Conservation (phyloP, 2,113 vertebrate species). For the Odontophorus gujanensis region DNA sequence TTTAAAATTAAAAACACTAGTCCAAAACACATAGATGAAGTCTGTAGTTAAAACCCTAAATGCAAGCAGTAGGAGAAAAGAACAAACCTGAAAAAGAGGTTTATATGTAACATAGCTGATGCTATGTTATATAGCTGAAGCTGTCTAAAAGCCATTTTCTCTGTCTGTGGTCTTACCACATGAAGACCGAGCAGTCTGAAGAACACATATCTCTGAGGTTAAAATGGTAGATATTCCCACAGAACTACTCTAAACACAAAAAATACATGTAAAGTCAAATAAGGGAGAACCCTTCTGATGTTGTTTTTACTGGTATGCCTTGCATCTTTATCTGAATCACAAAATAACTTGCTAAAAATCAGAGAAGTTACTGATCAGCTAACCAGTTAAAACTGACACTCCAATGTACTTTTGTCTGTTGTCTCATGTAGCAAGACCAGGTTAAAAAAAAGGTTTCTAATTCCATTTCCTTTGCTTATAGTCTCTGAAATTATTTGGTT, state of each 20-base stretch:
- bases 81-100: background rate
- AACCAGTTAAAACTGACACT: background rate
- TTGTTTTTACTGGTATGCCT: background rate
- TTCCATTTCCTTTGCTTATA: background rate
- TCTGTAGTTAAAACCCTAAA: background rate
- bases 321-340: background rate
- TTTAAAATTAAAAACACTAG: background rate
- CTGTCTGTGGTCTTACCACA: background rate
- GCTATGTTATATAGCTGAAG: background rate
- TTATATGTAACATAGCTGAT: too few species aligned
- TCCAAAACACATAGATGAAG: background rate
- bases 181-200: background rate
- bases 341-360: background rate
- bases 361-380: background rate
- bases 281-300: background rate
- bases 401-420: background rate
- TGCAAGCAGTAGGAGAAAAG: background rate
- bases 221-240: background rate
- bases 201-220: background rate
- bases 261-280: background rate
- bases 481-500: background rate
- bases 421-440: background rate
- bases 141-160: background rate
- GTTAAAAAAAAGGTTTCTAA: background rate
- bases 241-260: background rate